Conservation (phyloP, 1,140 invertebrate genomes). For the Lepidurus arcticus region DNA sequence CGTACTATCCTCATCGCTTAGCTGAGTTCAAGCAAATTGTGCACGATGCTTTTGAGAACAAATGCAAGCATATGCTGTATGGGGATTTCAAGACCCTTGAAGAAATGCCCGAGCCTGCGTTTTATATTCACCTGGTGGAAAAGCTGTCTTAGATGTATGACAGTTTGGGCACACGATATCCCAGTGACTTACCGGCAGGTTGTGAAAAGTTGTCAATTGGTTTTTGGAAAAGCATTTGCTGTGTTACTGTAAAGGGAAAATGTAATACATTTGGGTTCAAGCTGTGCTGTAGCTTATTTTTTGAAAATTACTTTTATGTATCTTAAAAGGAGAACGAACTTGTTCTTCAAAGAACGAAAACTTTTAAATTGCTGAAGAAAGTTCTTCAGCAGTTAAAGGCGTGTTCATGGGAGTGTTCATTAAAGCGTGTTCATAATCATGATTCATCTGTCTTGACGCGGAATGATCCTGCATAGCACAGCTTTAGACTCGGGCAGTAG, state of each 20-base stretch:
- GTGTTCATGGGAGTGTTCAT: too few relatives aligned
- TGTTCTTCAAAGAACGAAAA: too few relatives aligned
- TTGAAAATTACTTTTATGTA: too few relatives aligned
- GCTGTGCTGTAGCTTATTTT: too few relatives aligned
- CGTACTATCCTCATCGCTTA: constrained; percentile 76
- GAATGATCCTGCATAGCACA: too few relatives aligned
- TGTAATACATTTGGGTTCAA: too few relatives aligned
- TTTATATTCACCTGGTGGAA: constrained; percentile 77
- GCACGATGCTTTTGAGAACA: constrained; percentile 60
- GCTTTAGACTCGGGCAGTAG: too few relatives aligned
- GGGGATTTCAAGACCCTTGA: constrained; percentile 71
- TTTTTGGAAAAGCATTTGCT: constrained; percentile 4
- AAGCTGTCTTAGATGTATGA: constrained; percentile 46
- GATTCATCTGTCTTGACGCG: too few relatives aligned
- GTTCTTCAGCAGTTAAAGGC: too few relatives aligned
- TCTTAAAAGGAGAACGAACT: too few relatives aligned
- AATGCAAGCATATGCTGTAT: constrained; percentile 61
- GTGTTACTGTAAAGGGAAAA: background rate
- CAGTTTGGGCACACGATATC: background rate
- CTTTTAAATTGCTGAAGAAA: too few relatives aligned
- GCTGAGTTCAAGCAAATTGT: constrained; percentile 63
- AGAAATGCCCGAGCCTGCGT: constrained; percentile 60
- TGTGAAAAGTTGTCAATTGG: background rate
- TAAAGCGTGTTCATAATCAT: too few relatives aligned
- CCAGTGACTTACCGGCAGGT: background rate